These are phyloP conservation scores for Microplitis deprimator DNA, from an alignment of 2,888 invertebrate genomes.

Conservation along the genomic window DNA sequence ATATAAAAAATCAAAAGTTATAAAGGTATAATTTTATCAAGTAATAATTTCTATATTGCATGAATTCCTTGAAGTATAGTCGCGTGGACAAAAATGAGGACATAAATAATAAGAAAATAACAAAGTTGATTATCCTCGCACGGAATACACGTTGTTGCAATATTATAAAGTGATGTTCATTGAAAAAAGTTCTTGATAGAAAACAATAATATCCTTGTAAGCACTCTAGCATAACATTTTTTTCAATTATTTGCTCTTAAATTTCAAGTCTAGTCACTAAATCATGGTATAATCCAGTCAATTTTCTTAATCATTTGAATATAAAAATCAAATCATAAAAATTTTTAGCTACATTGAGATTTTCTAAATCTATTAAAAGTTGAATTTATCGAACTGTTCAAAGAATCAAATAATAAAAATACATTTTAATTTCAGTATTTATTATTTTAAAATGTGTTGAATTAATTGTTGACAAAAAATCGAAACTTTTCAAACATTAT, in stretches of 20 bases:
- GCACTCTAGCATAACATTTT: too few species aligned
- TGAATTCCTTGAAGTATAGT: not conserved
- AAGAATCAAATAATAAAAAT: not conserved
- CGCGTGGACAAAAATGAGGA: constrained; percentile 1
- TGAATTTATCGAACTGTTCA: not conserved
- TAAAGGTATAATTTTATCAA: not conserved
- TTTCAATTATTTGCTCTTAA: not conserved
- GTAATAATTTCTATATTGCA: not conserved
- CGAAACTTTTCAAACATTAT: too few species aligned
- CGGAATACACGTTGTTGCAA: too few species aligned
- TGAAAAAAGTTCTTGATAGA: too few species aligned
- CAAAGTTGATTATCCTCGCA: not conserved
- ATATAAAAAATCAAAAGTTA: constrained; percentile 24
- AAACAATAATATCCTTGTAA: too few species aligned
- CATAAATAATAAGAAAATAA: not conserved
- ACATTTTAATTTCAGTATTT: not conserved
- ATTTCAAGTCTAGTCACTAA: not conserved
- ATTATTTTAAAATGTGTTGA: not conserved
- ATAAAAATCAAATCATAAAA: too few species aligned
- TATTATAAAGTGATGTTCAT: too few species aligned
- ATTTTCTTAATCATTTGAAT: not conserved
- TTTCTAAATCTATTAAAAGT: too few species aligned
- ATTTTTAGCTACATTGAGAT: too few species aligned
- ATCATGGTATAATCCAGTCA: not conserved
- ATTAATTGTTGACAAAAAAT: not conserved